Base-by-base conservation (phyloP, 2,113 vertebrate species). In the Catharus minimus region DNA sequence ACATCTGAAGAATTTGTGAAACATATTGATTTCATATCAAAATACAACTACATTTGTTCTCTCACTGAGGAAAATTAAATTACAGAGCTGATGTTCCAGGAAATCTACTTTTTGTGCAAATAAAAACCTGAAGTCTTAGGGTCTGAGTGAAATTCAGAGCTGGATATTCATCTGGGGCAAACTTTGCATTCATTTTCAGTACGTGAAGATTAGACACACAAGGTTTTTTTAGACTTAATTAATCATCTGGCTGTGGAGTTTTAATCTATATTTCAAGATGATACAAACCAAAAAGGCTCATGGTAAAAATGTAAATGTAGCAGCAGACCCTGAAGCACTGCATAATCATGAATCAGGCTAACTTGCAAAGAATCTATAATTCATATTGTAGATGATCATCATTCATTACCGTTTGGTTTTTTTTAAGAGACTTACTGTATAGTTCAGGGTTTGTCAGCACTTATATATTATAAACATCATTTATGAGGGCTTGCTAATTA, bases 221-320 rank as follows among this genome's bases (percentile, higher is more conserved):
- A 53, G 43, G 7, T 1, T 82, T 79, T 91, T 78, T 92, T 62
- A 39, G 33, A 66, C 27, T 72, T 82, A 95, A 86, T 95, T 96
- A 92, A 95, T 94, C 53, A 93, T 87, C 53, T 50, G n/a, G 22
- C 62, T 76, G 60, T 88, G 62, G 58, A 86, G 58, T 93, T 95
- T 90, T 93, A 95, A 94, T 95, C 80, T 93, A 76, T 93, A 90
- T 93, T 95, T 94, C 81, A 94, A 89, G 77, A 92, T 17, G 47
- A 92, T 88, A 78, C n/a, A 88, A 95, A 94, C 71, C n/a, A 93
- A 90, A 86, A 92, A 85, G 24, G 10, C 74, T 92, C 13, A 82
- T 89, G 78, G 77, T 84, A 87, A 95, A 95, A 93, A 94, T 93
- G 77, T 73, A 94, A 93, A 93, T 92, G 86, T 47, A 84, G 55